Conservation (phyloP, 2,888 invertebrate species). For the Buathra laborator region DNA sequence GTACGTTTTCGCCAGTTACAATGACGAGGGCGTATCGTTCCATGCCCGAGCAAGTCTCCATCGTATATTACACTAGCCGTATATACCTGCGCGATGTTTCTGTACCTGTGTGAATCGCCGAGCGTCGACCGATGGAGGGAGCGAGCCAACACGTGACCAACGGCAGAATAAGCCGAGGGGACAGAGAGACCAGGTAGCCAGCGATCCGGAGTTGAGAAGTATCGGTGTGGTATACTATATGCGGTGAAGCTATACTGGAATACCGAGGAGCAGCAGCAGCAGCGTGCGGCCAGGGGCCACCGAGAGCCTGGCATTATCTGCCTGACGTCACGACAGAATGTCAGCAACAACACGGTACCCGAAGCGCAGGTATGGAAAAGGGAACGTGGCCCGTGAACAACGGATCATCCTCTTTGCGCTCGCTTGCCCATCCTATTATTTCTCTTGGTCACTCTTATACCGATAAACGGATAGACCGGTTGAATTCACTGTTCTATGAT, state of each 20-base stretch:
- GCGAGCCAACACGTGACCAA: slow-evolving; percentile 57
- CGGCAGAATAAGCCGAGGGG: slow-evolving; percentile 26
- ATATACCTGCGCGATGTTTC: slow-evolving; percentile 5
- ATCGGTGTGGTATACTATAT: slow-evolving; percentile 15
- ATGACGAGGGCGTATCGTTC: slow-evolving; percentile 40
- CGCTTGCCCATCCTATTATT: background rate
- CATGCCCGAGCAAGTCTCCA: slow-evolving; percentile 48
- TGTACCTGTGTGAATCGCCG: slow-evolving; percentile 25
- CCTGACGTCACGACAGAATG: slow-evolving; percentile 68
- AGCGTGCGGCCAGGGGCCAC: slow-evolving; percentile 39
- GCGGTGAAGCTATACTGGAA: slow-evolving; percentile 16
- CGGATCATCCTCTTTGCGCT: slow-evolving; percentile 31
- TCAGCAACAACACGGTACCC: slow-evolving; percentile 52
- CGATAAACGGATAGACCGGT: background rate
- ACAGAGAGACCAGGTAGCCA: slow-evolving; percentile 17
- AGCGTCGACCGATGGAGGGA: slow-evolving; percentile 40
- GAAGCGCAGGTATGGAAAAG: slow-evolving; percentile 37
- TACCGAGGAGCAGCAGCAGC: slow-evolving; percentile 23
- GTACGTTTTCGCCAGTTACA: slow-evolving; percentile 20
- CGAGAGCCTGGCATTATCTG: slow-evolving; percentile 63
- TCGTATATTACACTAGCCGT: slow-evolving; percentile 23
- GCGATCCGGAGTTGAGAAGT: slow-evolving; percentile 24
- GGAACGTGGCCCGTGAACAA: slow-evolving; percentile 15
- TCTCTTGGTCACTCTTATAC: slow-evolving; percentile 16
- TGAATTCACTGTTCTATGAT: slow-evolving; percentile 10